phyloP scores from a whole-genome alignment of 1,140 invertebrate genomes.

The Muscidifurax raptorellus region DNA sequence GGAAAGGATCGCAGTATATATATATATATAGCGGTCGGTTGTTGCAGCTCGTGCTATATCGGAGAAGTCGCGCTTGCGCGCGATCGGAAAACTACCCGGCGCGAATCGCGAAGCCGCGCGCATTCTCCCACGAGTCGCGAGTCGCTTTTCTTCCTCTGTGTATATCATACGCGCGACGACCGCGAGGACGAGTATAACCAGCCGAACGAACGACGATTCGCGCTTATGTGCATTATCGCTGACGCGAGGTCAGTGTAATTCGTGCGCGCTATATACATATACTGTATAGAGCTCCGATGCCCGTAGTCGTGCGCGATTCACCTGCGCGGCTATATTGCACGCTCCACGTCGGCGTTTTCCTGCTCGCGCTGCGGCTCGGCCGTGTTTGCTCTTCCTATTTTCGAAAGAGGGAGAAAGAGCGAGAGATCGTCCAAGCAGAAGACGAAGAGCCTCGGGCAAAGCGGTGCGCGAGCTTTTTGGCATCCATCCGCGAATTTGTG shows the following conservation, averaged over 20 bases:
- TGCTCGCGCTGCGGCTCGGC: too few species aligned
- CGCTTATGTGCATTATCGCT: background rate
- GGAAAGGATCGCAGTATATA: too few species aligned
- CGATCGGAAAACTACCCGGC: too few species aligned
- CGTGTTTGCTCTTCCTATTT: background rate
- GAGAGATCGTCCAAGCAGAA: too few species aligned
- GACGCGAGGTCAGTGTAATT: background rate
- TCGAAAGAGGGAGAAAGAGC: background rate
- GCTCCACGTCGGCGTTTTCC: background rate
- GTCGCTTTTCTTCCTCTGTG: background rate
- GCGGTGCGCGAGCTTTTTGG: slow-evolving; percentile 63
- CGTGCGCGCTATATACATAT: background rate
- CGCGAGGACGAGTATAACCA: too few species aligned
- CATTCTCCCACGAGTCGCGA: background rate
- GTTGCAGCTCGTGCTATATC: too few species aligned
- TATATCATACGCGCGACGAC: background rate
- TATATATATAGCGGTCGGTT: too few species aligned
- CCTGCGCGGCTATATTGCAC: background rate
- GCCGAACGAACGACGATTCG: background rate
- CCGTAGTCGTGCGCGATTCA: background rate
- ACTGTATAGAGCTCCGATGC: too few species aligned
- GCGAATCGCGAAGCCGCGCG: too few species aligned
- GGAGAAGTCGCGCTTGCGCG: too few species aligned
- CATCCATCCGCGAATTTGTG: slow-evolving; percentile 69
- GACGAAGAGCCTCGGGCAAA: too few species aligned